Conservation (phyloP, 2,113 vertebrate genomes). For the Lepus timidus region DNA sequence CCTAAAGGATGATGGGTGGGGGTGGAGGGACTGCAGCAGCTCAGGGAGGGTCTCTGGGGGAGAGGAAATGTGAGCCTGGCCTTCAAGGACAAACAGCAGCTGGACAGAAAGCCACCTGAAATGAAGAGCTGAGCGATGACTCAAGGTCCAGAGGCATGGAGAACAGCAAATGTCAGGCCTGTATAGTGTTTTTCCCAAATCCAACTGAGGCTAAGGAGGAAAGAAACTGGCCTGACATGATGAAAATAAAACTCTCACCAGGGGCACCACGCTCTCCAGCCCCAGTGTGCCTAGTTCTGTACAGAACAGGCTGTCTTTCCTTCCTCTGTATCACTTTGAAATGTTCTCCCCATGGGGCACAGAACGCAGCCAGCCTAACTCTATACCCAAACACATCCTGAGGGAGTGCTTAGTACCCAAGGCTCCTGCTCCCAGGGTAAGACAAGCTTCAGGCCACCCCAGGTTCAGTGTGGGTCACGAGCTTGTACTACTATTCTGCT, state of each 20-base stretch:
- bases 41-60: neutral
- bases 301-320: neutral
- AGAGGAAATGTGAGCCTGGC: constrained; percentile 20
- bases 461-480: neutral
- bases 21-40: neutral
- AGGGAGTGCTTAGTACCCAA: neutral
- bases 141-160: constrained; percentile 36
- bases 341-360: neutral
- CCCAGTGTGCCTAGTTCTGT: neutral
- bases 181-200: neutral
- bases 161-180: neutral
- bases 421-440: neutral
- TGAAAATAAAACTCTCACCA: constrained; percentile 32
- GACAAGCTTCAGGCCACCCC: neutral
- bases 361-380: neutral
- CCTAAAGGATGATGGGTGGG: neutral
- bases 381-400: neutral
- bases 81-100: constrained; percentile 6
- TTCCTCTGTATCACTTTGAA: neutral
- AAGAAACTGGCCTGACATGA: neutral
- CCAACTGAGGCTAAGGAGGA: neutral
- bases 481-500: neutral
- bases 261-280: neutral
- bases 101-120: neutral
- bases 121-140: constrained; percentile 47